Evolutionary conservation across 2,797 vertebrate genomes (phyloP).

Genomic region (Xiphophorus birchmanni): DNA sequence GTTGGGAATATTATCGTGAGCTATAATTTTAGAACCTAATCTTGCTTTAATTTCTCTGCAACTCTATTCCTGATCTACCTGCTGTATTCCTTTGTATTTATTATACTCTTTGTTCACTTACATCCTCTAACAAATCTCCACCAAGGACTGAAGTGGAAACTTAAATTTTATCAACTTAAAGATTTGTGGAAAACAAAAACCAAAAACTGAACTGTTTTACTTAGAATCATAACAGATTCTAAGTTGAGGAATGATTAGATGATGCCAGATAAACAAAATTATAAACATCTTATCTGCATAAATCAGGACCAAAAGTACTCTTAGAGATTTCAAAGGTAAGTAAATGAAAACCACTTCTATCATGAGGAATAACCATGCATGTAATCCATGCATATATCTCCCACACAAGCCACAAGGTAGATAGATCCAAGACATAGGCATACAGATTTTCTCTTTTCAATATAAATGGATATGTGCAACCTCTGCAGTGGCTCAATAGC

Average conservation of each 20-base stretch:
- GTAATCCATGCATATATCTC: background rate
- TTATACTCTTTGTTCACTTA: background rate
- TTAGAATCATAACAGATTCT: background rate
- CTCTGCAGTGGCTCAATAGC: slow-evolving; percentile 63
- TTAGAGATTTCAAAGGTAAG: slow-evolving; percentile 28
- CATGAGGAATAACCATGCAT: slow-evolving; percentile 13
- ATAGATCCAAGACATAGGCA: slow-evolving; percentile 54
- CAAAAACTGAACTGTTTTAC: slow-evolving; percentile 2
- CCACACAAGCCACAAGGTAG: slow-evolving; percentile 24
- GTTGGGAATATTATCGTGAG: background rate
- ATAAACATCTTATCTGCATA: slow-evolving; percentile 42
- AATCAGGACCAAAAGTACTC: slow-evolving; percentile 39
- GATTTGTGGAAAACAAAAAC: background rate
- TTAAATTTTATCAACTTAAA: background rate
- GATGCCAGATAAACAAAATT: slow-evolving; percentile 43
- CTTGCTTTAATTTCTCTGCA: background rate
- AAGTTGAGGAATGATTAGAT: background rate
- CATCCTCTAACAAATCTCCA: background rate
- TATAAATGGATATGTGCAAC: slow-evolving; percentile 56
- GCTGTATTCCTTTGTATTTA: background rate
- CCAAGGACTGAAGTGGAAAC: background rate
- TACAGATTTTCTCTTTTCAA: slow-evolving; percentile 47
- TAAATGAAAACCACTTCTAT: slow-evolving; percentile 46
- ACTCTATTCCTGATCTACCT: background rate
- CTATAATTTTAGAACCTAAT: background rate